Evolutionary conservation across 2,113 vertebrate genomes (phyloP), one percentile per base, ranked within the genome.

Genomic region (Noturus placidus): DNA sequence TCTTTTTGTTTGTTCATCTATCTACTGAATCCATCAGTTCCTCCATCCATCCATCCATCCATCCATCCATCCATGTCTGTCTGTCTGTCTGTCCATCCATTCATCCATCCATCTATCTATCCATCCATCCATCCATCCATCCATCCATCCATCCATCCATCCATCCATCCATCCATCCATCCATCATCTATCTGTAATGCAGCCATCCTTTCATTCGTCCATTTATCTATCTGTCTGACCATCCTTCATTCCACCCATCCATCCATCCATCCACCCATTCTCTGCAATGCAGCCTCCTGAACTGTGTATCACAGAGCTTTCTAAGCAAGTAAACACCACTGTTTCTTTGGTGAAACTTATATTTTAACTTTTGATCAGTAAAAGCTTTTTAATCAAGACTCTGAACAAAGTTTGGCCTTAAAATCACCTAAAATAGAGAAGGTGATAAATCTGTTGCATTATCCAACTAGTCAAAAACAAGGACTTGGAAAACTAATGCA

Each of bases 301-400:
- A 61, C 0, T 38, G 0, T 61, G 33, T 13, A 38, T 27, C 33
- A 61, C 22, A 7, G 5, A 22, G 30, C 27, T 82, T 61, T 82
- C 33, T 27, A 33, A 61, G 56, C 42, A 14, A 61, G 61, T 61
- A 38, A 38, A 82, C 13, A 22, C 4, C 79, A 20, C 1, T 38
- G 38, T 13, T 35, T 81, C 52, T 57, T 56, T 10, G 25, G 11
- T 6, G 22, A n/a, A 50, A 50, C 46, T 8, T 74, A 22, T 42
- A 25, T 61, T 61, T 82, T 38, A 63, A 65, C 59, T 27, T 82
- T 67, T 59, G 79, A 54, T 84, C 46, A 54, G 42, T 84, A 22
- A 69, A 84, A 84, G 46, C 82, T 63, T 85, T 76, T 85, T 61
- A 85, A 85, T 77, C 10, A 76, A 20, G 25, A 35, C 42, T 67